A percentile compares a stretch with the other conserved stretches of the same genome.
These are phyloP conservation scores for Cheilosia grossa DNA, from an alignment of 2,888 invertebrate species.

Conservation along the genomic window DNA sequence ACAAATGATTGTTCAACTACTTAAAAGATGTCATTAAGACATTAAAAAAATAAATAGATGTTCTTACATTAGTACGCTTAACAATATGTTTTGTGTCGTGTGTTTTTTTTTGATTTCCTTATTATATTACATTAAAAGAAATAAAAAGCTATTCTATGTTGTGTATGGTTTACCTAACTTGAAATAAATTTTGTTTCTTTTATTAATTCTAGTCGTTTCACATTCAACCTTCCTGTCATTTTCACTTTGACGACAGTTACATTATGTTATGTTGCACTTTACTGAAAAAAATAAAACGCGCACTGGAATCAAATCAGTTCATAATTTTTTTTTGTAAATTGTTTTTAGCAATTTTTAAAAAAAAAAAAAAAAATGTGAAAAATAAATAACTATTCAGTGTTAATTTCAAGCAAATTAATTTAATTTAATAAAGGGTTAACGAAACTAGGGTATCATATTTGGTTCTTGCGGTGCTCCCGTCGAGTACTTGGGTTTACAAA, in stretches of 20 bases:
- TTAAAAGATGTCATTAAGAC: constrained; percentile 34
- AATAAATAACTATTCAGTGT: constrained; percentile 22
- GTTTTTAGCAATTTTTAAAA: constrained; percentile 6
- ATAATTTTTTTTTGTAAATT: constrained; percentile 6
- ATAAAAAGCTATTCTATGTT: constrained; percentile 46
- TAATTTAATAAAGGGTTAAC: constrained; percentile 37
- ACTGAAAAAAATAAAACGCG: constrained; percentile 31
- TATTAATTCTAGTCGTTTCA: constrained; percentile 29
- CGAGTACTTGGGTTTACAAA: constrained; percentile 88
- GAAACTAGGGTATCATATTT: constrained; percentile 83
- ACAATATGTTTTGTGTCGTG: neutral
- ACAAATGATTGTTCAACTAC: constrained; percentile 48
- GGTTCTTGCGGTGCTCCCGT: constrained; percentile 83
- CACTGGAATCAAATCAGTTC: constrained; percentile 62
- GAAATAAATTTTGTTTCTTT: constrained; percentile 39
- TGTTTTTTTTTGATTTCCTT: constrained; percentile 22
- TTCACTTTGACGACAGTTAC: constrained; percentile 14
- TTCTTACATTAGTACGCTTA: constrained; percentile 43
- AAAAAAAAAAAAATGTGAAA: too few relatives aligned
- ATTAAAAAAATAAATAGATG: constrained; percentile 62
- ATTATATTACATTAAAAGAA: constrained; percentile 61
- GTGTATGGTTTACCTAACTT: constrained; percentile 16
- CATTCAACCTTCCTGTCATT: constrained; percentile 26
- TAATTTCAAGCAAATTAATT: constrained; percentile 37
- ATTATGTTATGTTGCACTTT: constrained; percentile 12